Evolutionary conservation across 2,888 invertebrate species (phyloP), one percentile per base, ranked within the genome.

Genomic region (Dioctria rufipes): DNA sequence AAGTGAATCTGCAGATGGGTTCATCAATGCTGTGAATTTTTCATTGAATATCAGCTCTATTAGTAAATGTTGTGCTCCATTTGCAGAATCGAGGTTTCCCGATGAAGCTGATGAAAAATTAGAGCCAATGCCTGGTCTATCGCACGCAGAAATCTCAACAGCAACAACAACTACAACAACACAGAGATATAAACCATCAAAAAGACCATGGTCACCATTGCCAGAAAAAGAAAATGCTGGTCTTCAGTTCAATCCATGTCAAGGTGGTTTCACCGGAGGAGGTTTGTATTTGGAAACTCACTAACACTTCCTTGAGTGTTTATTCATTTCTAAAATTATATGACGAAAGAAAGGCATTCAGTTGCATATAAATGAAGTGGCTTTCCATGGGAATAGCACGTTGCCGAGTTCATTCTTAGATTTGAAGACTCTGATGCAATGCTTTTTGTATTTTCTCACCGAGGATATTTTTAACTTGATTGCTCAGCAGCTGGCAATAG

Each of bases 371-470:
- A 61, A 37, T 61, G 0, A 25, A 5, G 37, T 4, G 8, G 61
- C 5, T 25, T 25, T 61, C 37, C 2, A 37, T 25, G 5, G 61
- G 11, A 13, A 58, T 58, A 58, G 3, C 11, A 46, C 5, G 46
- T 46, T 46, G 46, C 46, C 46, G 46, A 61, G 61, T 61, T 61
- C 61, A 61, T 61, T 61, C 25, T 37, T 25, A 4, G 61, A 61
- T 61, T 13, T 61, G 37, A 61, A 61, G 3, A 61, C 61, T 13
- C n/a, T 8, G 8, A 25, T 25, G 61, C 61, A 61, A 61, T 61
- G 37, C 61, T 61, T 61, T 61, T 25, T 61, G 61, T 25, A 61
- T 25, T 61, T 61, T 61, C 4, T 61, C 37, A 61, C 61, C 37
- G 25, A 61, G 3, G 37, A 61, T 0, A 61, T 4, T 61, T 5